Evolutionary conservation across 37 sponge, comb jelly and placozoan genomes (phyloP), one percentile per base, ranked within the genome.

Genomic region (Theonella swinhoei): DNA sequence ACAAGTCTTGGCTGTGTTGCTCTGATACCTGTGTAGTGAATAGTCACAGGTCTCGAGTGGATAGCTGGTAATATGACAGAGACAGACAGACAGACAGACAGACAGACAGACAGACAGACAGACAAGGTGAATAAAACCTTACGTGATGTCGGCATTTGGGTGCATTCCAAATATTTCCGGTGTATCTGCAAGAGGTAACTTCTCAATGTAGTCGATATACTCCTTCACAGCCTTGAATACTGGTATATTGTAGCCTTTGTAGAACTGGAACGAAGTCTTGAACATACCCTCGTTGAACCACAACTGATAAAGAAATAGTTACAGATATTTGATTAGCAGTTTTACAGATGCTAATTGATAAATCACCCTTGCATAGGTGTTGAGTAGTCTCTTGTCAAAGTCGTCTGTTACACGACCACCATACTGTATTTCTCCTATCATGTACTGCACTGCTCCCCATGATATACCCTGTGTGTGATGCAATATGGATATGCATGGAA

Each of bases 111-210:
- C 30, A 33, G 29, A 3, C n/a, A n/a, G n/a, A n/a, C n/a, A n/a
- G n/a, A n/a, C n/a, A n/a, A n/a, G n/a, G n/a, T n/a, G n/a, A n/a
- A n/a, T n/a, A n/a, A n/a, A n/a, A n/a, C n/a, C 91, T 73, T 39
- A 95, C 92, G 95, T 97, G 66, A 99, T 99, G 74, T 99, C 99
- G 47, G 99, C 99, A 83, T 99, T 99, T 54, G 95, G 94, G 80
- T 99, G 99, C 36, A 99, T 89, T 39, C 99, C 99, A 75, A 99
- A 99, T 67, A 95, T 95, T 75, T 99, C 97, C 38, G 99, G 97
- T 24, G 99, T 95, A 90, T 99, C 99, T 30, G 87, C 87, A 4
- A 95, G 88, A 20, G 99, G 97, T 54, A 99, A 88, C 2, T 73
- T 64, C 33, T 99, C 98, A 73, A 99, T 95, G 71, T 41, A 87